A percentile compares a stretch with the other conserved stretches of the same genome.
Evolutionary conservation across 2,888 invertebrate genomes (phyloP).

Genomic region (Stenoptilia bipunctidactyla): DNA sequence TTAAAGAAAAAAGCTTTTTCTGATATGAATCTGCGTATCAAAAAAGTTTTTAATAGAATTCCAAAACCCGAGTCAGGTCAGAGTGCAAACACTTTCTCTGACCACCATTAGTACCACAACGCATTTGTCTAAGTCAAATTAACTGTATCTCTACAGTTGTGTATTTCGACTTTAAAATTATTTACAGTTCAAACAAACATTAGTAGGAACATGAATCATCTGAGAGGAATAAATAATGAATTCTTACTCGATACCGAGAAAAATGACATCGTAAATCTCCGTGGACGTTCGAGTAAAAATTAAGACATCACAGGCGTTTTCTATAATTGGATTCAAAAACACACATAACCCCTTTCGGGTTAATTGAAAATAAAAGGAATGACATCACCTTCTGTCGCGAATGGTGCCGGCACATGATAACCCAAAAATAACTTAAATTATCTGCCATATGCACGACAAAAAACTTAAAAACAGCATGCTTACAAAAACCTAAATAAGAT

Average conservation of each 20-base stretch:
- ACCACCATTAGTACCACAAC: conserved; percentile 44
- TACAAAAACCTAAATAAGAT: conserved; percentile 30
- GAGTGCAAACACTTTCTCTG: conserved; percentile 53
- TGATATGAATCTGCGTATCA: neutral
- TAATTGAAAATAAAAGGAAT: conserved; percentile 46
- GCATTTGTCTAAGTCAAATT: conserved; percentile 54
- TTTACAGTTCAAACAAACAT: neutral
- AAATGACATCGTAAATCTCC: conserved; percentile 7
- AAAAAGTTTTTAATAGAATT: neutral
- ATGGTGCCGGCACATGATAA: conserved; percentile 55
- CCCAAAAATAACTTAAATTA: conserved; percentile 55
- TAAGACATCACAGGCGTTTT: conserved; percentile 17
- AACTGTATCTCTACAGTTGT: conserved; percentile 27
- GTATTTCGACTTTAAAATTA: neutral
- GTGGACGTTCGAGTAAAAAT: conserved; percentile 17
- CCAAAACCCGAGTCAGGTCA: conserved; percentile 29
- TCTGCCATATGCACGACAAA: conserved; percentile 55
- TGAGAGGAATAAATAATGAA: conserved; percentile 1
- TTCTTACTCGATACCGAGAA: conserved; percentile 8
- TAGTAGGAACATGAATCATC: neutral
- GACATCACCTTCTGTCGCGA: conserved; percentile 64
- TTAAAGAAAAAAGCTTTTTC: conserved; percentile 22
- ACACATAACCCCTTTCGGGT: conserved; percentile 48
- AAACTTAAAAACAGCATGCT: conserved; percentile 31
- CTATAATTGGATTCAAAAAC: conserved; percentile 31